Evolutionary conservation across 2,888 invertebrate genomes (phyloP).

Genomic region (Netelia fuscicornis): DNA sequence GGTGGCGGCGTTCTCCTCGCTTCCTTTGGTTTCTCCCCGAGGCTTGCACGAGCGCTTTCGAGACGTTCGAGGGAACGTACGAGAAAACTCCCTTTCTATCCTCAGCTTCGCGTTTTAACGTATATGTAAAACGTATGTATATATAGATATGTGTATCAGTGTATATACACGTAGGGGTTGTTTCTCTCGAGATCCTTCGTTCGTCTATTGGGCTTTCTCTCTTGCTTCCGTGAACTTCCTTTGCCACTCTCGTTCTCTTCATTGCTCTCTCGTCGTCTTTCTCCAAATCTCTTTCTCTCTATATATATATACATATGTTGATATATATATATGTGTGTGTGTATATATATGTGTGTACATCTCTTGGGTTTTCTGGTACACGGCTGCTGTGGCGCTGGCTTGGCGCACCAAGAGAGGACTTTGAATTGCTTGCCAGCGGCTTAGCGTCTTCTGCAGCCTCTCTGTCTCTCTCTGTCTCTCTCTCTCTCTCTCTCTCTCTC

Average conservation of each 20-base stretch:
- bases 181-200: slow-evolving; percentile 51
- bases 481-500: slow-evolving; percentile 68
- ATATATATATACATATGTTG: background rate
- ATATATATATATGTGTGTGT: slow-evolving; percentile 18
- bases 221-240: slow-evolving; percentile 63
- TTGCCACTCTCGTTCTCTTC: slow-evolving; percentile 63
- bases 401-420: slow-evolving; percentile 78
- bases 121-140: background rate
- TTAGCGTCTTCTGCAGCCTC: slow-evolving; percentile 81
- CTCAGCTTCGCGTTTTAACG: slow-evolving; percentile 60
- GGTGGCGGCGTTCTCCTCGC: slow-evolving; percentile 80
- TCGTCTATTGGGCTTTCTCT: slow-evolving; percentile 67
- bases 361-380: slow-evolving; percentile 62
- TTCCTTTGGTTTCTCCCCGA: slow-evolving; percentile 70
- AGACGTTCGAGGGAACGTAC: slow-evolving; percentile 80
- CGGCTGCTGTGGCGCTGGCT: slow-evolving; percentile 71
- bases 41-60: slow-evolving; percentile 74
- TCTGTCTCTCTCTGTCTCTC: slow-evolving; percentile 65
- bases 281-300: slow-evolving; percentile 48
- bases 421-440: slow-evolving; percentile 84
- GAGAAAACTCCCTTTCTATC: slow-evolving; percentile 61
- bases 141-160: too few species aligned
- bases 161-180: background rate
- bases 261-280: slow-evolving; percentile 58
- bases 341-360: slow-evolving; percentile 34